phyloP scores from a whole-genome alignment of 2,888 invertebrate species.

The Lordiphosa andalusiaca region DNA sequence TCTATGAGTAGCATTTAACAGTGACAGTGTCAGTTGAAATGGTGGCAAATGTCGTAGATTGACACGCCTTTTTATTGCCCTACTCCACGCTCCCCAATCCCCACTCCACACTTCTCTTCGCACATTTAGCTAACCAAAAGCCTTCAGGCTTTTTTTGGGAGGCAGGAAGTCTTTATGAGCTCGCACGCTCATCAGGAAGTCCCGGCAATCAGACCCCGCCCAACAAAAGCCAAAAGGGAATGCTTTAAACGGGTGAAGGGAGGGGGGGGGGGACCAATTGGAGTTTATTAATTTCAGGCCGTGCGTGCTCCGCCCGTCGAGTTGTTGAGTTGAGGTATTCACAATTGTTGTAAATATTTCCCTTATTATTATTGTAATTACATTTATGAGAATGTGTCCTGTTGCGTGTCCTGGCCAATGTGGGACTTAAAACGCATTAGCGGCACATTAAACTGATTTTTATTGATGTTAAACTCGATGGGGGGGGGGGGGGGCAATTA shows the following conservation, averaged over 20 bases:
- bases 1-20: constrained; percentile 23
- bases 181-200: constrained; percentile 73
- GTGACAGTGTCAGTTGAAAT: constrained; percentile 15
- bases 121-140: constrained; percentile 14
- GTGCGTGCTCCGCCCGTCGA: constrained; percentile 53
- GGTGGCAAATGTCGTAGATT: constrained; percentile 54
- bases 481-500: constrained; percentile 28
- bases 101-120: no score
- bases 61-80: constrained; percentile 36
- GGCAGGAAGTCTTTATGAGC: constrained; percentile 71
- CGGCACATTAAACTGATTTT: constrained; percentile 57
- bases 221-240: background rate
- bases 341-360: constrained; percentile 76
- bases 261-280: constrained; percentile 43
- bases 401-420: constrained; percentile 4
- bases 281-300: constrained; percentile 70
- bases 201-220: constrained; percentile 56
- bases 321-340: constrained; percentile 60
- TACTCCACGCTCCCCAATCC: no score
- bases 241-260: background rate
- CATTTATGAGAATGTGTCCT: constrained; percentile 58
- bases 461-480: constrained; percentile 26
- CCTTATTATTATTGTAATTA: constrained; percentile 74
- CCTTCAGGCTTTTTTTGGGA: constrained; percentile 13
- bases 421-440: constrained; percentile 53